A percentile compares a stretch with the other conserved stretches of the same genome.
Conservation (phyloP, 2,888 invertebrate species). For the Polymixis flavicincta region DNA sequence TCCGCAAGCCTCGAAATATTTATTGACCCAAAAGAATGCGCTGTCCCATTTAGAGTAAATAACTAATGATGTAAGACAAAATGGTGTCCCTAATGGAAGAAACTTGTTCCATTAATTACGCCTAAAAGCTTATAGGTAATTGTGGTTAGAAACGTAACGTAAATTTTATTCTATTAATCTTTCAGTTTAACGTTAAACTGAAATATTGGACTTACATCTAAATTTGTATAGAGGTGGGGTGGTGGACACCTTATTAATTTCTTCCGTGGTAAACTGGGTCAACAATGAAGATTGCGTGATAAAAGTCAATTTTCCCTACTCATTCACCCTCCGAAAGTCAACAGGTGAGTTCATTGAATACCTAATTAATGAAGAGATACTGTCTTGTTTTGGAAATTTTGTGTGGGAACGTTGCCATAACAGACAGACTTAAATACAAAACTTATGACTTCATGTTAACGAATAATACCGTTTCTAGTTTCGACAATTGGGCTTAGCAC, state of each 20-base stretch:
- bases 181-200: constrained; percentile 34
- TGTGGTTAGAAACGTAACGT: constrained; percentile 21
- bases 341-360: constrained; percentile 85
- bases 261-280: constrained; percentile 69
- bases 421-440: constrained; percentile 6
- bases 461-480: constrained; percentile 24
- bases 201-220: constrained; percentile 19
- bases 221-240: constrained; percentile 33
- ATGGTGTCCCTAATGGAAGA: constrained; percentile 54
- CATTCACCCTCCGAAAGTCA: constrained; percentile 74
- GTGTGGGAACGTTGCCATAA: constrained; percentile 40
- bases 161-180: constrained; percentile 29
- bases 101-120: constrained; percentile 59
- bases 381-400: constrained; percentile 48
- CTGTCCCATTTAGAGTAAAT: constrained; percentile 46
- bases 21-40: constrained; percentile 55
- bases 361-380: constrained; percentile 78
- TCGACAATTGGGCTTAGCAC: constrained; percentile 30
- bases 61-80: constrained; percentile 51
- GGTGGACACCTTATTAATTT: constrained; percentile 49
- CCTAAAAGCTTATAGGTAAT: constrained; percentile 50
- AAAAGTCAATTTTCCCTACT: constrained; percentile 71
- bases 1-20: constrained; percentile 35
- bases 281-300: constrained; percentile 77
- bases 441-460: constrained; percentile 22